phyloP scores from a whole-genome alignment of 2,888 invertebrate genomes.

The Sminthurides aquaticus region DNA sequence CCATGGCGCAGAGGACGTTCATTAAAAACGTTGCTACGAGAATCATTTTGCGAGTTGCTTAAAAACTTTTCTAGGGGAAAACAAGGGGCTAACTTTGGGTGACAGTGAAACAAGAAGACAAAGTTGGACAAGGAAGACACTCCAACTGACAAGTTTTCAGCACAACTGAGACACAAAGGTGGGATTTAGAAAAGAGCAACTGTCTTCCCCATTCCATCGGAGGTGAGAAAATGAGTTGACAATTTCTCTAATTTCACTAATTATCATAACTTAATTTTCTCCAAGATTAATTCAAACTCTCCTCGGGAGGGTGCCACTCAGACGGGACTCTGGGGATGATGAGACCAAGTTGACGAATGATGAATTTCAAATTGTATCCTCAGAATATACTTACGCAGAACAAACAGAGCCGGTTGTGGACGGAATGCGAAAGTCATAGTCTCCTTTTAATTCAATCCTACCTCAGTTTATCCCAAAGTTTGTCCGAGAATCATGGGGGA shows the following conservation, averaged over 20 bases:
- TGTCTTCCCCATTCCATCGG: neutral
- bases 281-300: neutral
- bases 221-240: neutral
- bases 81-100: too few relatives aligned
- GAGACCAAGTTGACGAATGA: neutral
- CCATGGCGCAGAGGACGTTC: slow-evolving; percentile 36
- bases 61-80: too few relatives aligned
- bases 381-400: neutral
- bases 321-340: neutral
- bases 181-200: neutral
- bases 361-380: neutral
- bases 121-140: too few relatives aligned
- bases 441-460: neutral
- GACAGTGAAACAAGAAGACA: too few relatives aligned
- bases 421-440: neutral
- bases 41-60: neutral
- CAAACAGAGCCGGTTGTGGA: neutral
- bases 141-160: neutral
- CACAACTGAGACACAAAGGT: too few relatives aligned
- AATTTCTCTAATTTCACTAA: neutral
- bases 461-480: neutral
- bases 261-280: neutral
- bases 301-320: neutral
- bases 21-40: slow-evolving; percentile 25
- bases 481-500: neutral